Evolutionary conservation across 2,113 vertebrate genomes (phyloP).

Genomic region (Calyptomena viridis): DNA sequence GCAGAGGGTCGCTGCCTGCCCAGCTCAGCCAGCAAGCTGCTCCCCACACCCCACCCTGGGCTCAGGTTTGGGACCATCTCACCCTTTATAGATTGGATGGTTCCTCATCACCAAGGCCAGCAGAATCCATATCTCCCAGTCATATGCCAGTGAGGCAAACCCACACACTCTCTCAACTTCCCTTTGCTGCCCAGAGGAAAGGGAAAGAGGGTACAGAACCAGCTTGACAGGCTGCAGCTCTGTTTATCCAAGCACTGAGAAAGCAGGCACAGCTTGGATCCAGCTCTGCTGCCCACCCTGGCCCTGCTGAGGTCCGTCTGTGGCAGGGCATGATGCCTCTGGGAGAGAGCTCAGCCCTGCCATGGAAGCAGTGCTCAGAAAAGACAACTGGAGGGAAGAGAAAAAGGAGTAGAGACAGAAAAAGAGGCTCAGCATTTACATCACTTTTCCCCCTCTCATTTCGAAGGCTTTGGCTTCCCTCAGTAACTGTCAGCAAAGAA

Average conservation of each 20-base stretch:
- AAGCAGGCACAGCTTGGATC: background rate
- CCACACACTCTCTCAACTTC: background rate
- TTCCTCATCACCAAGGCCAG: background rate
- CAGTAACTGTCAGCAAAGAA: background rate
- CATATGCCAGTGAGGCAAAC: fast-evolving
- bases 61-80: background rate
- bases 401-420: background rate
- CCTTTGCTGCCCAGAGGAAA: background rate
- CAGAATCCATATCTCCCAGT: background rate
- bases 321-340: background rate
- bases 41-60: background rate
- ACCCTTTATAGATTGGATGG: background rate
- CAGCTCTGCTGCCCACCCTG: background rate
- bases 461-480: background rate
- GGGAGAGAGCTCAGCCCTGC: background rate
- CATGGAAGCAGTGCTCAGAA: background rate
- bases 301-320: background rate
- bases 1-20: background rate
- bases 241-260: background rate
- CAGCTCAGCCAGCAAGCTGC: background rate
- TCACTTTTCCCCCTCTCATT: background rate
- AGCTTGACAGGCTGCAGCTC: background rate
- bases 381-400: background rate
- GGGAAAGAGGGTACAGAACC: background rate
- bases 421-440: background rate